Conservation (phyloP, 1,140 invertebrate species). For the Hyposmocoma kahamanoa region DNA sequence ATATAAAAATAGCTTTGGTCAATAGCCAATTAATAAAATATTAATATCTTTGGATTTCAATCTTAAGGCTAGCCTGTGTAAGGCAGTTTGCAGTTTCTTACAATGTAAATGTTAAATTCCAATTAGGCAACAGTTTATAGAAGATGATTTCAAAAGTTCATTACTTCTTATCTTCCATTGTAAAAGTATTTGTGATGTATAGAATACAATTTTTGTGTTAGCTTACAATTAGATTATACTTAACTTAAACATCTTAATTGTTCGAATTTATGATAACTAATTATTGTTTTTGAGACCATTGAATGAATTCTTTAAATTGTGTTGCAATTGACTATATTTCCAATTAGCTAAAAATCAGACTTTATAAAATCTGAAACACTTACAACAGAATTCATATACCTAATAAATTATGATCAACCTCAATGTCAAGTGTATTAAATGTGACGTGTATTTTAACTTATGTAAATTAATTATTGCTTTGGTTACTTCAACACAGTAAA, state of each 20-base stretch:
- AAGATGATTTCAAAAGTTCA: too few species aligned
- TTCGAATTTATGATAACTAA: slow-evolving; percentile 36
- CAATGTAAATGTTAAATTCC: too few species aligned
- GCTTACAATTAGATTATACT: slow-evolving; percentile 8
- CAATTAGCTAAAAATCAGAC: slow-evolving; percentile 38
- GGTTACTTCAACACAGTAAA: slow-evolving; percentile 66
- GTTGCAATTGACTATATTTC: slow-evolving; percentile 32
- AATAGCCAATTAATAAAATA: slow-evolving; percentile 46
- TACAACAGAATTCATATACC: too few species aligned
- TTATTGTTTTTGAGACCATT: slow-evolving; percentile 26
- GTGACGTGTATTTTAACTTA: slow-evolving; percentile 54
- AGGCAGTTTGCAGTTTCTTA: too few species aligned
- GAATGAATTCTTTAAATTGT: too few species aligned
- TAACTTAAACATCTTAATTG: slow-evolving; percentile 39
- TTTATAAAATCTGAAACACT: too few species aligned
- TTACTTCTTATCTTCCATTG: too few species aligned
- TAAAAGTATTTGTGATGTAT: slow-evolving; percentile 34
- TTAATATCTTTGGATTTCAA: slow-evolving; percentile 46
- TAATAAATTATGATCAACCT: too few species aligned
- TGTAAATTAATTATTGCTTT: slow-evolving; percentile 71
- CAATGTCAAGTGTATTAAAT: too few species aligned
- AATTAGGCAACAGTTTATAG: too few species aligned
- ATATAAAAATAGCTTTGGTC: slow-evolving; percentile 56
- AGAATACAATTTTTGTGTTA: background rate
- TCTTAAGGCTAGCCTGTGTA: background rate